A percentile compares a stretch with the other conserved stretches of the same genome.
Evolutionary conservation across 37 sponge, comb jelly and placozoan genomes (phyloP).

Genomic region (Lycopodina hypogea): DNA sequence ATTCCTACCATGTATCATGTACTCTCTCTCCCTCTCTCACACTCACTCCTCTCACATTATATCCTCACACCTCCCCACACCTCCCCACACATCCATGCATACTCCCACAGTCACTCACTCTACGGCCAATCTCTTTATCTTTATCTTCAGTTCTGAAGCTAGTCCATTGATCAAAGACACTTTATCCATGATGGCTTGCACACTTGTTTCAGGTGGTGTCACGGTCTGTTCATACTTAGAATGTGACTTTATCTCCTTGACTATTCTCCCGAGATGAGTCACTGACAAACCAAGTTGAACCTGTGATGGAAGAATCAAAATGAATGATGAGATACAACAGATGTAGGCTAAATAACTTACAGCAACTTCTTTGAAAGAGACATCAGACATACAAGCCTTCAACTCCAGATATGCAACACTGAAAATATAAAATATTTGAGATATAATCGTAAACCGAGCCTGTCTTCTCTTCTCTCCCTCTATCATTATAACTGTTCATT

Average conservation of each 20-base stretch:
- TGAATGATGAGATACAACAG: neutral
- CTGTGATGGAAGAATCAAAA: neutral
- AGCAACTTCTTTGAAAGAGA: neutral
- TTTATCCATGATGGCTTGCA: constrained; percentile 7
- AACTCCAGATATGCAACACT: neutral
- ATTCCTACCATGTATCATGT: no score
- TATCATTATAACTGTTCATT: no score
- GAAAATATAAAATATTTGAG: neutral
- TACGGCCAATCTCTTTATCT: neutral
- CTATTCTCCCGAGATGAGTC: neutral
- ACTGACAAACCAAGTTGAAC: neutral
- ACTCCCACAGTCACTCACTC: constrained; percentile 6
- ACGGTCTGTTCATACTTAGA: no score
- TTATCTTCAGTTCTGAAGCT: neutral
- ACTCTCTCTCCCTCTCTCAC: no score
- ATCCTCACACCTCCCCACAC: no score
- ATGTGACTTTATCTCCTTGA: neutral
- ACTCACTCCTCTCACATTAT: no score
- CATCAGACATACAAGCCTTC: neutral
- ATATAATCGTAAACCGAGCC: no score
- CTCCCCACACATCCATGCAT: neutral
- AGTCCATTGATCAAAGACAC: neutral
- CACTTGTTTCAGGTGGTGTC: neutral
- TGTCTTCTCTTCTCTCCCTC: no score
- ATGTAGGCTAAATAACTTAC: neutral